Evolutionary conservation across 2,797 vertebrate genomes (phyloP), one percentile per base, ranked within the genome.

Genomic region (Eurystomus glaucurus): DNA sequence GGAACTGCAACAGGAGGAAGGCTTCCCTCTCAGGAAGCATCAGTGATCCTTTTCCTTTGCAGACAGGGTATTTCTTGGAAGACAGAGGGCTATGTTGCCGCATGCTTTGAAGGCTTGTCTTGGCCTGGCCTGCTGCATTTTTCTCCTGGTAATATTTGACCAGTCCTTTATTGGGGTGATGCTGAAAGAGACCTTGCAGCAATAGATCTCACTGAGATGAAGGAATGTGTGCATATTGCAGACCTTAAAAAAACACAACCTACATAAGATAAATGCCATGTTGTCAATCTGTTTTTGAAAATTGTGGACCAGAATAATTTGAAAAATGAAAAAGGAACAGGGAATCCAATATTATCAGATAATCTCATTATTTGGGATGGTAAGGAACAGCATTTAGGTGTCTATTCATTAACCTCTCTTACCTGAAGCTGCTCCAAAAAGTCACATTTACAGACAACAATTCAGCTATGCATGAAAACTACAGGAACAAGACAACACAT

Each of bases 351-450:
- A 26, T 55, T 87, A 31, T 41, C 13, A 55, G 68, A 29, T 45
- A 19, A 72, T 35, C 16, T 48, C 31, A 25, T 29, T 11, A 31
- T 52, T 29, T 71, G 20, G 8, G 33, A 19, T 37, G 11, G 5
- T 50, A 75, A 82, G 29, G 22, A 60, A 25, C 11, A 61, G 11
- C 9, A 43, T 52, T 79, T 33, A 66, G 12, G 6, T 41, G 29
- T 37, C 21, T 64, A 19, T 33, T 33, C 0, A 0, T 52, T 68
- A 71, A 58, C 2, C 1, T 78, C 5, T 64, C 19, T 50, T 62
- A n/a, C 15, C 29, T 6, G 8, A 35, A 79, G 9, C 20, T 6
- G 2, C 41, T 91, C 11, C 43, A 77, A 12, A 76, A 80, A 48
- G 41, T 86, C 35, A 31, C 8, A 7, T 43, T 85, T 46, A 50